A percentile compares a stretch with the other conserved stretches of the same genome.
Evolutionary conservation across 64 coral and sea anemone genomes (phyloP).

Genomic region (Montipora cactus): DNA sequence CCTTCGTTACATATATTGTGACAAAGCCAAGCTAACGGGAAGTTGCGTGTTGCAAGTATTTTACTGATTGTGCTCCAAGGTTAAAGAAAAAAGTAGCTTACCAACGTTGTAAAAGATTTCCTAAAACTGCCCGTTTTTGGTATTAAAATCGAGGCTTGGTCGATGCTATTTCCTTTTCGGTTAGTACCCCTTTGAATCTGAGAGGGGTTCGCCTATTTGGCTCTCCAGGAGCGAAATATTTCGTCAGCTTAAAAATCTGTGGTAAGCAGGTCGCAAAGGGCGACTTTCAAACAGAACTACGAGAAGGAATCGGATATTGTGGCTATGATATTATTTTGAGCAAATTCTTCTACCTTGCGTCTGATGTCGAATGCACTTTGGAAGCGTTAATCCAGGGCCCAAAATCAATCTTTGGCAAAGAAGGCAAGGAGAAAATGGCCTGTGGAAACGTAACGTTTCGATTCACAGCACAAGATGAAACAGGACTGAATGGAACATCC

Average conservation of each 20-base stretch:
- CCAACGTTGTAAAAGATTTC: not conserved
- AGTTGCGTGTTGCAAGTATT: conserved; percentile 20
- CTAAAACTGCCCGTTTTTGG: not conserved
- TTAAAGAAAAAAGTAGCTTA: not conserved
- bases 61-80: not conserved
- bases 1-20: conserved; percentile 17
- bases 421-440: not conserved
- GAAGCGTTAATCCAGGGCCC: not conserved
- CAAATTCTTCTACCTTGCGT: not conserved
- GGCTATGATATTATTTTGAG: not conserved
- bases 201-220: not conserved
- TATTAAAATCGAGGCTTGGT: not conserved
- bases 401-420: not conserved
- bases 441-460: not conserved
- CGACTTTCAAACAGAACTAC: not conserved
- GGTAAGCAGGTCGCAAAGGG: not conserved
- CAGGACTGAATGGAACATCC: not conserved
- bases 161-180: not conserved
- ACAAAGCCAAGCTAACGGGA: not conserved
- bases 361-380: not conserved
- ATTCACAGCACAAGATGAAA: not conserved
- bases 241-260: not conserved
- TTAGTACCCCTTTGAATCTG: not conserved
- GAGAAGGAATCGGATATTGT: not conserved
- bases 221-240: not conserved